Evolutionary conservation across 1,140 invertebrate species (phyloP).

Genomic region (Micrasema minimum): DNA sequence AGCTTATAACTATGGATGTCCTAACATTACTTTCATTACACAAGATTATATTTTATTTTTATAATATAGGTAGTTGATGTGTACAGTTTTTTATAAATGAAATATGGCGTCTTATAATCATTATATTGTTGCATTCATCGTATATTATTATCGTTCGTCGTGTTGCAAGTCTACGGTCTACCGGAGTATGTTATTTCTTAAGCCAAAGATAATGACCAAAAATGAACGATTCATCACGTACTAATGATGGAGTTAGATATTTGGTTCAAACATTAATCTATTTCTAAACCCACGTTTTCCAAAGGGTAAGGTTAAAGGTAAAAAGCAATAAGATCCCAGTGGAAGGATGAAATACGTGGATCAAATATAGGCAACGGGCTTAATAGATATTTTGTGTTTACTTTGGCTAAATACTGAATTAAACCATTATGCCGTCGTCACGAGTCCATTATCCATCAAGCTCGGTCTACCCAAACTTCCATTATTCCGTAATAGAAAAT

Average conservation of each 20-base stretch:
- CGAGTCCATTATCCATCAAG: not conserved
- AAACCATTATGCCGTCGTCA: constrained; percentile 28
- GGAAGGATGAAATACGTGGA: constrained; percentile 50
- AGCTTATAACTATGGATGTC: no score
- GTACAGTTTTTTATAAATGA: no score
- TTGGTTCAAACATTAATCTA: constrained; percentile 35
- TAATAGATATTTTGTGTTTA: constrained; percentile 52
- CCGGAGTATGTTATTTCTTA: no score
- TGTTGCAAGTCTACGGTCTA: no score
- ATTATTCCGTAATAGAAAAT: no score
- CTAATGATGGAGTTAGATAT: constrained; percentile 20
- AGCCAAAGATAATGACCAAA: constrained; percentile 14
- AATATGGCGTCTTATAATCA: no score
- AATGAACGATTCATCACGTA: constrained; percentile 17
- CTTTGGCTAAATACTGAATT: constrained; percentile 30
- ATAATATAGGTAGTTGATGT: no score
- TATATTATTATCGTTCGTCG: no score
- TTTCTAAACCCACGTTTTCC: constrained; percentile 30
- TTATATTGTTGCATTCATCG: no score
- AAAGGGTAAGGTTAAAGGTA: constrained; percentile 48
- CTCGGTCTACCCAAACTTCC: no score
- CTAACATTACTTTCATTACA: no score
- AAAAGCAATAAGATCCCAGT: constrained; percentile 50
- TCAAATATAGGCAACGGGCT: constrained; percentile 41
- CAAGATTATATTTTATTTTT: no score